These are phyloP conservation scores for Pelochelys cantorii DNA, from an alignment of 2,797 vertebrate species.

Conservation along the genomic window DNA sequence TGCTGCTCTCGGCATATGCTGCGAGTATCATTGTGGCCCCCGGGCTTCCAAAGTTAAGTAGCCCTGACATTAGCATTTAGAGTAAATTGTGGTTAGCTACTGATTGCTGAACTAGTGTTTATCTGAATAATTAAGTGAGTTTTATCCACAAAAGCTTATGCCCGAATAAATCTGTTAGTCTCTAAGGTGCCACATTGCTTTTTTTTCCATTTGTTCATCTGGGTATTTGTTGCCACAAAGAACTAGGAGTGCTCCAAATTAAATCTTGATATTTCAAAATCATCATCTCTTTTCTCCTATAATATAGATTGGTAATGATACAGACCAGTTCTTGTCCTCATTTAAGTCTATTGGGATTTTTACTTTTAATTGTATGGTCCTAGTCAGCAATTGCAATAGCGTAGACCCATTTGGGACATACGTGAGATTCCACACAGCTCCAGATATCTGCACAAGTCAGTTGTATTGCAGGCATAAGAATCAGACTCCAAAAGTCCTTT, in stretches of 20 bases:
- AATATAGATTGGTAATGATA: background rate
- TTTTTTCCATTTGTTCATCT: background rate
- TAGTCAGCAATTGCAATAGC: background rate
- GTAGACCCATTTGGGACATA: background rate
- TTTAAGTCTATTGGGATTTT: background rate
- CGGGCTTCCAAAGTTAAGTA: too few species aligned
- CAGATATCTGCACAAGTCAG: background rate
- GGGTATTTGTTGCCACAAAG: constrained; percentile 15
- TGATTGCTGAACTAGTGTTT: constrained; percentile 37
- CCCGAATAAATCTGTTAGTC: too few species aligned
- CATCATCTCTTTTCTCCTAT: background rate
- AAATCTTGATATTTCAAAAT: constrained; percentile 11
- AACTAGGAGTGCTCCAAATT: constrained; percentile 13
- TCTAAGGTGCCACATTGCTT: too few species aligned
- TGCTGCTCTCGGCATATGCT: too few species aligned
- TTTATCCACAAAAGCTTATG: too few species aligned
- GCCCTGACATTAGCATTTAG: background rate
- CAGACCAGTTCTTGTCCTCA: background rate
- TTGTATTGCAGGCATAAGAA: background rate
- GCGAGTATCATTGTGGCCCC: too few species aligned
- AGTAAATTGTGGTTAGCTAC: constrained; percentile 31
- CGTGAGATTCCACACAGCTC: background rate
- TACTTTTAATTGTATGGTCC: background rate
- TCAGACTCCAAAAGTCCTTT: background rate
- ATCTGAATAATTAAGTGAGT: background rate